Evolutionary conservation across 2,797 vertebrate genomes (phyloP), one percentile per base, ranked within the genome.

Genomic region (Cynodonichthys magdalenae): DNA sequence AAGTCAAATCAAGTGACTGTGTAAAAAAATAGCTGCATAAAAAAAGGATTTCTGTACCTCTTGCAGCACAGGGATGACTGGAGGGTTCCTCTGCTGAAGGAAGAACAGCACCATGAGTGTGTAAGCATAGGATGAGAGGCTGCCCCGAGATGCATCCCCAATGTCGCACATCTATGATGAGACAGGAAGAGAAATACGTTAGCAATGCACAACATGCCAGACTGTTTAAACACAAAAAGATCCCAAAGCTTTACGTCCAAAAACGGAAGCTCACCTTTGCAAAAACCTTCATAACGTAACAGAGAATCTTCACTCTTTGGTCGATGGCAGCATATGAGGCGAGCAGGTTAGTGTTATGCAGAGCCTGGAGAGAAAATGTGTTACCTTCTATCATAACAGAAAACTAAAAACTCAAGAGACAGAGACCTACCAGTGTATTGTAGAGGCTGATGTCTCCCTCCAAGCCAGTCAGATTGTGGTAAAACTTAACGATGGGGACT

Each of bases 381-480:
- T 51, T 11, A 3, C 9, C 9, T 59, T 68, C n/a, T 50, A 36
- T 14, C 1, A 10, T 4, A 5, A 54, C 9, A 42, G 6, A 31
- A 6, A 31, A 9, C 31, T 31, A 9, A 5, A 51, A 7, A 20
- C 9, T 20, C 18, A 0, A 15, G 24, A 0, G 1, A 46, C 20
- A 24, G 12, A 64, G 11, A 55, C 44, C 85, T 91, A 98, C 96
- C 95, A 99, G 87, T 59, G 95, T 98, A 85, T 99, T 99, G 90
- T 98, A 99, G 65, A 99, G 94, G 89, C 97, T 99, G 83, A 99
- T 98, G 88, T 99, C 97, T 84, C 96, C 96, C 88, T 99, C 97
- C 58, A 98, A 91, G 80, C 96, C 94, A 48, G 96, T 96, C 87
- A 92, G 95, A 71, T 92, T 77, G 76, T 99, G 96, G 88, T 94